phyloP scores from a whole-genome alignment of 2,888 invertebrate species.

The Keiferia lycopersicella region DNA sequence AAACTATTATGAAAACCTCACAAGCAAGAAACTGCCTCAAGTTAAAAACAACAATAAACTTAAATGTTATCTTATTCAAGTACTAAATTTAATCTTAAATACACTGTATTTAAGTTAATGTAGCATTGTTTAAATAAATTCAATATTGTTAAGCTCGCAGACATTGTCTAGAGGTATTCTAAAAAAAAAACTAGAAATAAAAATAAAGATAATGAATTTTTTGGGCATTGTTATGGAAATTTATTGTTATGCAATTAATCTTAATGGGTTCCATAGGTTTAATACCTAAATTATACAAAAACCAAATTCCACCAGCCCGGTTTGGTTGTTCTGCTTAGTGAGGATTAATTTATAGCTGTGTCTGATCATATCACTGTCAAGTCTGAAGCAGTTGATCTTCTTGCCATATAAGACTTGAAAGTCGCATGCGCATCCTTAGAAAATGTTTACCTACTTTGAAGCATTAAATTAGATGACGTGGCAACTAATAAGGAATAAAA shows the following conservation, averaged over 20 bases:
- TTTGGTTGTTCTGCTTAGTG: neutral
- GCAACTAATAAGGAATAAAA: neutral
- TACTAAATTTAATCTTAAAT: neutral
- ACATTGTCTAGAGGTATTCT: neutral
- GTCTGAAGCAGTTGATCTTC: neutral
- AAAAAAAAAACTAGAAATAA: slow-evolving; percentile 15
- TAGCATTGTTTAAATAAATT: slow-evolving; percentile 8
- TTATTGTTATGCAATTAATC: slow-evolving; percentile 20
- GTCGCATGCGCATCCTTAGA: neutral
- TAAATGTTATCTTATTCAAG: neutral
- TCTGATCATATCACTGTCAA: neutral
- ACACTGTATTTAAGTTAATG: slow-evolving; percentile 1
- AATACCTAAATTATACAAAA: slow-evolving; percentile 2
- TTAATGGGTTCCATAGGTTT: slow-evolving; percentile 4
- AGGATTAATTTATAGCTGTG: neutral
- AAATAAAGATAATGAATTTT: slow-evolving; percentile 11
- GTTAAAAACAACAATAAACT: neutral
- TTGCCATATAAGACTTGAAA: neutral
- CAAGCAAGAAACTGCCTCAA: no score
- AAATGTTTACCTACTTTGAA: neutral
- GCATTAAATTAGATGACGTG: neutral
- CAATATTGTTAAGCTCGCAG: neutral
- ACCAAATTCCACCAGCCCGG: neutral
- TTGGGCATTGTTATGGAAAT: slow-evolving; percentile 25
- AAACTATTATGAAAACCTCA: no score